Evolutionary conservation across 2,113 vertebrate genomes (phyloP).

Genomic region (Stegostoma tigrinum): DNA sequence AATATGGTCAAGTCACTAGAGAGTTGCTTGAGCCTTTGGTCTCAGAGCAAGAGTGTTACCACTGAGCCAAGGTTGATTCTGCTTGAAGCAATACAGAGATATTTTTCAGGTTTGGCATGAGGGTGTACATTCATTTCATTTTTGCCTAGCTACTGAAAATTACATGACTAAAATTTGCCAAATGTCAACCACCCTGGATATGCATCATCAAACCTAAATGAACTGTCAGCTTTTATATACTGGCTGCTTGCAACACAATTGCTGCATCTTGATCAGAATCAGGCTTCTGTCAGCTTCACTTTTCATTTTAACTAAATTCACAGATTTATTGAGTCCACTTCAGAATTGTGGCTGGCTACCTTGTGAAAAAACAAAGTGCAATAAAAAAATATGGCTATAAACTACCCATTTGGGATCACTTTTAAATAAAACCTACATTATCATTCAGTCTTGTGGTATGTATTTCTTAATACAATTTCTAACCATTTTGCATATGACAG

Average conservation of each 20-base stretch:
- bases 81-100: not conserved
- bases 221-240: conserved; percentile 29
- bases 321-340: conserved; percentile 6
- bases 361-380: not conserved
- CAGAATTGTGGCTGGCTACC: not conserved
- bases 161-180: conserved; percentile 5
- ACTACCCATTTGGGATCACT: no score
- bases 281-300: conserved; percentile 25
- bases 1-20: not conserved
- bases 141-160: not conserved
- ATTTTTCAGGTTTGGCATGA: not conserved
- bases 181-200: not conserved
- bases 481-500: not conserved
- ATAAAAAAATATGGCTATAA: not conserved
- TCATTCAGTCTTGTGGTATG: not conserved
- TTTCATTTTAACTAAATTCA: conserved; percentile 28
- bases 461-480: not conserved
- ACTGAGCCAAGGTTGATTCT: not conserved
- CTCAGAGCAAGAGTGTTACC: not conserved
- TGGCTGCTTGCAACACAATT: not conserved
- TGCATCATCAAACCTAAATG: not conserved
- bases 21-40: not conserved
- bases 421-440: not conserved
- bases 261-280: conserved; percentile 30
- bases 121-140: not conserved